Evolutionary conservation across 2,113 vertebrate species (phyloP).

Genomic region (Cinclus cinclus): DNA sequence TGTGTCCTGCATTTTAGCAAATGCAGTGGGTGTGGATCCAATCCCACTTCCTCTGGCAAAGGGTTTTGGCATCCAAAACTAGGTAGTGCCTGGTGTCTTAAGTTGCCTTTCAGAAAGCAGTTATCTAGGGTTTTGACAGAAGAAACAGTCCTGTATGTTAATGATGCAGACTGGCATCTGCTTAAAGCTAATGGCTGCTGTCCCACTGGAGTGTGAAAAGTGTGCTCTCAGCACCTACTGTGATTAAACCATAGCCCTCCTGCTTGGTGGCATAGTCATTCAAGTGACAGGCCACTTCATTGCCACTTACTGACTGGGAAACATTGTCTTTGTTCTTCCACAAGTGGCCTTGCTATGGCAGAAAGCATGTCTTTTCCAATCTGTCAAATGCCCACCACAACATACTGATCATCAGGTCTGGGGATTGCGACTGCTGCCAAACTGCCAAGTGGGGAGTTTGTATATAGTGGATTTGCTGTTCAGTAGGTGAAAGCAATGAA

Average conservation of each 20-base stretch:
- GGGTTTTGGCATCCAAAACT: slow-evolving; percentile 11
- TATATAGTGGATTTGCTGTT: background rate
- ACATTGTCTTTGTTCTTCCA: background rate
- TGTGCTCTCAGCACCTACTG: background rate
- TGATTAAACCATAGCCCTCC: background rate
- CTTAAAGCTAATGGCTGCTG: background rate
- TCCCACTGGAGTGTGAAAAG: background rate
- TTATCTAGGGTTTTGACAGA: background rate
- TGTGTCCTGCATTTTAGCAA: slow-evolving; percentile 1
- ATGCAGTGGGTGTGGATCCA: background rate
- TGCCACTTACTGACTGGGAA: background rate
- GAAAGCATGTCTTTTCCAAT: background rate
- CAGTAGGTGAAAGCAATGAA: background rate
- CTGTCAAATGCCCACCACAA: background rate
- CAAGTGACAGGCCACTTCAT: background rate
- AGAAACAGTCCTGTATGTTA: background rate
- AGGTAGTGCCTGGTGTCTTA: slow-evolving; percentile 14
- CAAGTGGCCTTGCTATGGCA: background rate
- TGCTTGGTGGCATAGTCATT: background rate
- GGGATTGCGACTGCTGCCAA: background rate
- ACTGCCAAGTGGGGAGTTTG: background rate
- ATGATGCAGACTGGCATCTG: background rate
- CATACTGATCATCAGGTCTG: background rate
- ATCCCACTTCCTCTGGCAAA: slow-evolving; percentile 10
- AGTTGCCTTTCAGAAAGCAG: background rate